Evolutionary conservation across 2,888 invertebrate genomes (phyloP), one percentile per base, ranked within the genome.

Genomic region (Emesis furor): DNA sequence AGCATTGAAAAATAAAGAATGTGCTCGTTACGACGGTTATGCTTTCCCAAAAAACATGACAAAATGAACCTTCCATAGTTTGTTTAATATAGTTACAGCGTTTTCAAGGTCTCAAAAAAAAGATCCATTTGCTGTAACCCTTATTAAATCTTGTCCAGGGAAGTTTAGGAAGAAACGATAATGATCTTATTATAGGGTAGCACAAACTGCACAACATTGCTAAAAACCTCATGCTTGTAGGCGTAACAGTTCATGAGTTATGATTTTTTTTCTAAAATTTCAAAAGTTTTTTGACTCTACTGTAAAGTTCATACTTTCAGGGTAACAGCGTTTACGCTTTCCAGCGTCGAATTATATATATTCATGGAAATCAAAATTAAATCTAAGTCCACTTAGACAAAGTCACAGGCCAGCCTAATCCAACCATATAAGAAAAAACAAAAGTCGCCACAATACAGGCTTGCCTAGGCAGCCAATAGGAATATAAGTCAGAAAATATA

Each of bases 11-110:
- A 24, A 24, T 24, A 24, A 24, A 24, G 24, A 30, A 3, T 46
- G 14, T 46, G 46, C 46, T 46, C 10, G 62, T 62, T 62, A 62
- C 62, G 24, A 62, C 62, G 24, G 62, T 62, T 62, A 62, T 62
- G 62, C 62, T 62, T 62, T 62, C 14, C 14, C 62, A 62, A 62
- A 62, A 62, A 62, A 62, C 62, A 62, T 62, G 62, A 62, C n/a
- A 24, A 62, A 62, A 62, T 62, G 62, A 62, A 62, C 62, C 62
- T 62, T 62, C n/a, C 62, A 14, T 62, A 62, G 8, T 24, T 62
- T 14, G 62, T 46, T 46, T 46, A 46, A 46, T 12, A 46, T 14
- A 46, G 14, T 8, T 46, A 6, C 8, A 46, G 46, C 62, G 62
- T 62, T 62, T 62, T 62, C 62, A 30, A n/a, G 30, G 62, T 62